phyloP scores from a whole-genome alignment of 2,888 invertebrate species.

The Leptothorax acervorum region DNA sequence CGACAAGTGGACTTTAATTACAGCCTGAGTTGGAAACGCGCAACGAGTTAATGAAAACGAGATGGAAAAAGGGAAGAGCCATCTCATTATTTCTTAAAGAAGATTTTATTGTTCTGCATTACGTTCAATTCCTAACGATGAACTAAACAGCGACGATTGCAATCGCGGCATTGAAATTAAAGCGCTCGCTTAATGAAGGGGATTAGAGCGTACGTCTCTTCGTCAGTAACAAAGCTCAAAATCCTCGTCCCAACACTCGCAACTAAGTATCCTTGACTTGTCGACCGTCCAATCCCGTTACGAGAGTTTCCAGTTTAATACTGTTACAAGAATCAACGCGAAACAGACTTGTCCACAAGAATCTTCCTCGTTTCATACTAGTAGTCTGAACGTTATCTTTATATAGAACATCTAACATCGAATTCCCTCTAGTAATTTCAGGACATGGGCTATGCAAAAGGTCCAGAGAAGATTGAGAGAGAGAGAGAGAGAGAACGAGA shows the following conservation, averaged over 20 bases:
- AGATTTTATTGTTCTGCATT: slow-evolving; percentile 10
- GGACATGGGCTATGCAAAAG: neutral
- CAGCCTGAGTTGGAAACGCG: neutral
- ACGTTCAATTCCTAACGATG: slow-evolving; percentile 9
- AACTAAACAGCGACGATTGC: slow-evolving; percentile 22
- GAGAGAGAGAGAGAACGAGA: neutral
- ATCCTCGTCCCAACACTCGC: slow-evolving; percentile 63
- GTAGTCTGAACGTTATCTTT: slow-evolving; percentile 46
- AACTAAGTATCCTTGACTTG: slow-evolving; percentile 69
- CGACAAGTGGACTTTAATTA: neutral
- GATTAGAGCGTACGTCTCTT: slow-evolving; percentile 60
- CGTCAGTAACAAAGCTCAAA: slow-evolving; percentile 57
- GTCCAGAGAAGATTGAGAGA: neutral
- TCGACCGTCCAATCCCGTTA: slow-evolving; percentile 69
- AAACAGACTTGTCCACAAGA: slow-evolving; percentile 57
- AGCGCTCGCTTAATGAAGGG: slow-evolving; percentile 61
- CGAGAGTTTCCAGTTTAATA: slow-evolving; percentile 68
- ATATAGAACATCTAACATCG: slow-evolving; percentile 24
- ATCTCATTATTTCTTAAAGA: neutral
- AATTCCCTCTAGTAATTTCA: neutral
- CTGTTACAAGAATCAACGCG: slow-evolving; percentile 68
- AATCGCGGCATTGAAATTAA: slow-evolving; percentile 33
- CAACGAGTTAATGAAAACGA: slow-evolving; percentile 10
- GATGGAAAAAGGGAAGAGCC: slow-evolving; percentile 5
- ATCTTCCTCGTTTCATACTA: slow-evolving; percentile 32